Percentiles rank a stretch among this genome's conserved stretches.
Evolutionary conservation across 2,888 invertebrate species (phyloP).

Genomic region (Lasioglossum pauxillum): DNA sequence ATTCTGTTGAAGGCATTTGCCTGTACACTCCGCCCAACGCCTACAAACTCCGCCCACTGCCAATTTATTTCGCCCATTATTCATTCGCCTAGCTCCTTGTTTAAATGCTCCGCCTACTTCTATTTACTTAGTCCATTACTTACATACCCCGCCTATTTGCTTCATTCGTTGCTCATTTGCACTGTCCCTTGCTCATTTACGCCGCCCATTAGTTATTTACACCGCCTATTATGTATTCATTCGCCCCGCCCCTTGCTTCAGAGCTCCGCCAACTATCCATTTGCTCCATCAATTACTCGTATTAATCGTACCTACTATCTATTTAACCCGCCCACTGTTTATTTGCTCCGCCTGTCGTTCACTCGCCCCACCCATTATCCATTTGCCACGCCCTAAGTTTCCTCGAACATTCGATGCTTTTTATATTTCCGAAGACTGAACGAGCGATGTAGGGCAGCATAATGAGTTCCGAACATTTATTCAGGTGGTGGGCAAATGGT

Average conservation of each 20-base stretch:
- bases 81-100: too few species aligned
- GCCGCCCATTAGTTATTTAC: not conserved
- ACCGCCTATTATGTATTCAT: not conserved
- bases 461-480: not conserved
- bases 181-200: too few species aligned
- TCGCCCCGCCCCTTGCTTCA: not conserved
- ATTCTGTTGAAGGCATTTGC: not conserved
- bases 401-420: not conserved
- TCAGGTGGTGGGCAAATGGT: conserved; percentile 88
- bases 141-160: not conserved
- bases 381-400: not conserved
- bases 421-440: not conserved
- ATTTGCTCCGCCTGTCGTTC: not conserved
- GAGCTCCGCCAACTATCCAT: not conserved
- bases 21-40: not conserved
- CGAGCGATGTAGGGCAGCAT: not conserved
- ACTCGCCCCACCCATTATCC: not conserved
- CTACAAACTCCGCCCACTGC: not conserved
- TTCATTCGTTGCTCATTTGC: not conserved
- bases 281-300: not conserved
- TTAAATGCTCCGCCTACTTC: not conserved
- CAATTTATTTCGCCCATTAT: not conserved
- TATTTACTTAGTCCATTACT: not conserved
- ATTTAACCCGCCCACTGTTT: not conserved
- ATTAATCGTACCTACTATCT: not conserved